These are phyloP conservation scores for Mastacembelus armatus DNA, from an alignment of 2,797 vertebrate genomes.

Conservation along the genomic window DNA sequence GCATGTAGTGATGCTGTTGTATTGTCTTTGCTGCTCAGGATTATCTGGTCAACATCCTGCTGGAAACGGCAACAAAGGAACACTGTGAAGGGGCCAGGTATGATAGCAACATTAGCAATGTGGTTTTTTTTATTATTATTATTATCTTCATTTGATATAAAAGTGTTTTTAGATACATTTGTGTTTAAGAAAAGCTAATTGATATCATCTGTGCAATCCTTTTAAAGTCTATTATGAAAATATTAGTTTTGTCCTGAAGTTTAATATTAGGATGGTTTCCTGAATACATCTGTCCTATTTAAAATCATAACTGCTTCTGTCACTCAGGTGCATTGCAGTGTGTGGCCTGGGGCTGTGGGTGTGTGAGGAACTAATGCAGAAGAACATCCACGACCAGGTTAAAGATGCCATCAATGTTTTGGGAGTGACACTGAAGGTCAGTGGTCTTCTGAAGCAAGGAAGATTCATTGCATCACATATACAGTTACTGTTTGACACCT, in stretches of 20 bases:
- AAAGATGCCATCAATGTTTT: conserved; percentile 96
- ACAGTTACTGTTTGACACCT: not conserved
- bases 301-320: conserved; percentile 12
- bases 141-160: not conserved
- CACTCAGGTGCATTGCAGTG: conserved; percentile 90
- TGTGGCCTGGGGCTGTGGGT: conserved; percentile 97
- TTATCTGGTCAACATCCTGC: conserved; percentile 91
- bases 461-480: not conserved
- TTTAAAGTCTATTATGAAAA: not conserved
- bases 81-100: conserved; percentile 95
- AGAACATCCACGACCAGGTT: conserved; percentile 89
- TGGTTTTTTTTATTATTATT: not conserved
- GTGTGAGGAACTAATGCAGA: conserved; percentile 93
- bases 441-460: conserved; percentile 13
- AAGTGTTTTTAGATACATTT: not conserved
- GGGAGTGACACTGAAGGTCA: conserved; percentile 97
- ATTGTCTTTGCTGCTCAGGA: conserved; percentile 75
- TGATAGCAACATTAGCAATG: conserved; percentile 7
- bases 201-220: not conserved
- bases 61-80: conserved; percentile 93
- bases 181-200: not conserved
- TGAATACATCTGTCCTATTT: not conserved
- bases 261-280: not conserved
- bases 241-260: not conserved
- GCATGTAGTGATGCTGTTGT: not conserved